A percentile compares a stretch with the other conserved stretches of the same genome.
Conservation (phyloP, 1,140 invertebrate species). For the Achatina immaculata region DNA sequence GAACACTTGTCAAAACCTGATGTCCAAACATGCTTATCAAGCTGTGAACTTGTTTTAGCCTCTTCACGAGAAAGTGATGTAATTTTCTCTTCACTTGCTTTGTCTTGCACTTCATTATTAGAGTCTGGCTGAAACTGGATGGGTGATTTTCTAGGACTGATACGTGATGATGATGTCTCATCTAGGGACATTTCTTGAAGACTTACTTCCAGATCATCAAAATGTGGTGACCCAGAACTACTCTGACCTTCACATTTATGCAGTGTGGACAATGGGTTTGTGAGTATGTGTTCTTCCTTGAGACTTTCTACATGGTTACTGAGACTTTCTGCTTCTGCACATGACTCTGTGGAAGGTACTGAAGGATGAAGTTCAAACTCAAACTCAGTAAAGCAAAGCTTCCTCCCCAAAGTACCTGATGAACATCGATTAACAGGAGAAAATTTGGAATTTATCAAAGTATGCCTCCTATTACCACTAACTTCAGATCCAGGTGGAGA, state of each 20-base stretch:
- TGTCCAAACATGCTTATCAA: no score
- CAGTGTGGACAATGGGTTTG: not conserved
- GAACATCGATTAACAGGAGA: not conserved
- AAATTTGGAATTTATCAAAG: not conserved
- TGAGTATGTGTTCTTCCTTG: not conserved
- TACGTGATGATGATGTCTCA: not conserved
- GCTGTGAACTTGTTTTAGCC: not conserved
- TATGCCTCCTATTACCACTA: not conserved
- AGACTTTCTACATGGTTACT: not conserved
- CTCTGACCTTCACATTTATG: not conserved
- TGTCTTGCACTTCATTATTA: not conserved
- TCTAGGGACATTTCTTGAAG: conserved; percentile 29
- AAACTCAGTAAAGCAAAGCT: not conserved
- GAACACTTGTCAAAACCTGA: not conserved
- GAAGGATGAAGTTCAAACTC: not conserved
- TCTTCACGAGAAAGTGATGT: not conserved
- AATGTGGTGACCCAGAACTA: not conserved
- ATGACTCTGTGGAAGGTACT: not conserved
- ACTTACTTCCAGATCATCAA: conserved; percentile 1
- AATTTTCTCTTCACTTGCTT: not conserved
- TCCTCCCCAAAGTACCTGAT: not conserved
- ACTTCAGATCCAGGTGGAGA: not conserved
- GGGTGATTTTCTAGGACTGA: not conserved
- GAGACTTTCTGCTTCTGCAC: not conserved
- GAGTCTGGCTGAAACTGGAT: not conserved